Evolutionary conservation across 2,888 invertebrate genomes (phyloP), one percentile per base, ranked within the genome.

Genomic region (Caenorhabditis sp.): DNA sequence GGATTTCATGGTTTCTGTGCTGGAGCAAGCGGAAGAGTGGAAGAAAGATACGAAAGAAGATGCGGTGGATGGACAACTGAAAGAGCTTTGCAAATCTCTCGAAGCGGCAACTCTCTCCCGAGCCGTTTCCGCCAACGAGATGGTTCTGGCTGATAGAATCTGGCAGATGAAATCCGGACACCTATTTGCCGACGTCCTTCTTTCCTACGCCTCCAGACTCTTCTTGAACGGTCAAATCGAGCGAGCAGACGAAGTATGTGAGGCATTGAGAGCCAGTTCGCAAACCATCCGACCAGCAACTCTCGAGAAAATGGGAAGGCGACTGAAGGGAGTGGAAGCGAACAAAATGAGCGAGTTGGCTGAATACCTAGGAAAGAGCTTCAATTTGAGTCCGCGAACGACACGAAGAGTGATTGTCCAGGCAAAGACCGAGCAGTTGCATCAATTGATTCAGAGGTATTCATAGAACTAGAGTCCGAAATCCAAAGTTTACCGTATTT

Each of bases 231-330:
- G 70, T 40, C 18, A 82, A 22, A 44, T 65, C 0, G 78, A 72
- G 24, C 26, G 82, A 53, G 82, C 82, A 8, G 70, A 82, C 60
- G 69, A 82, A 65, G 82, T 82, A 15, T 82, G 82, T 26, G 69
- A 67, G 13, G 78, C 68, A 26, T 51, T 82, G 55, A 60, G 82
- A 55, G 24, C 13, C 28, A 69, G 70, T 13, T 67, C 82, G 4
- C 78, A 82, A 40, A 60, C 60, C 5, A 82, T 82, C 26, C 64
- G 71, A 40, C 64, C 74, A 4, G 44, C 26, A 32, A 82, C 61
- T 5, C 62, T 82, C 2, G 82, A 79, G 47, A 82, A 79, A 44
- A 76, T 69, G 76, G 78, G 74, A 20, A 11, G 82, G 22, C 56
- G 60, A 8, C 20, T 82, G 58, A 78, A 78, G 18, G 74, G 74